Base-by-base conservation (phyloP, 2,797 vertebrate species). In the Potorous gilbertii region DNA sequence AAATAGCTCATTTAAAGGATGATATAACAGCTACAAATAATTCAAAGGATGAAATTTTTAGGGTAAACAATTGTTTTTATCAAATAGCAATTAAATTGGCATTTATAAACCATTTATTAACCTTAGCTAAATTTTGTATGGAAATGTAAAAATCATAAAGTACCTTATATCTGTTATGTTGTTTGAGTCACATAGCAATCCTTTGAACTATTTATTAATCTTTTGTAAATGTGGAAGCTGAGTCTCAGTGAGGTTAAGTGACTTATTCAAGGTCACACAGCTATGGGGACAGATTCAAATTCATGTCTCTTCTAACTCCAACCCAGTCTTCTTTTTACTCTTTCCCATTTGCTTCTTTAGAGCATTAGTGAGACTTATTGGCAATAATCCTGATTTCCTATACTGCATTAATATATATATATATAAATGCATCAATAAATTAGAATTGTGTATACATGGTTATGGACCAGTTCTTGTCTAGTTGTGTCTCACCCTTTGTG, bases 111-210 rank as follows among this genome's bases (percentile, higher is more conserved):
- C 31, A 57, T 12, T 31, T 8, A 55, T 21, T 87, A 24, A 29
- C 27, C 40, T 52, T 46, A 56, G 52, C 62, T 34, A 27, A n/a
- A 40, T 8, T 74, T n/a, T 74, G 14, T 18, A 24, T 66, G 27
- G 16, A 46, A n/a, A 18, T 96, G 59, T 95, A 89, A 57, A 95
- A 27, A 56, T 90, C 90, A 46, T 55, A 93, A 94, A 94, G 59
- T 66, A 34, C 29, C 27, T 50, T 55, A 87, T 29, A 31, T 52
- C 6, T 11, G 24, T 52, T 59, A 31, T 81, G 4, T n/a, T 13
- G n/a, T 34, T 62, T 62, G 31, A 66, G 31, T 66, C 59, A 66
- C 31, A 34, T 14, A 66, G n/a, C 40, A 81, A 28, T 11, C 95
- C 95, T 93, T 31, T 92, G 8, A 93, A 95, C 55, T 11, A n/a